Evolutionary conservation across 2,113 vertebrate species (phyloP), one percentile per base, ranked within the genome.

Genomic region (Solea senegalensis): DNA sequence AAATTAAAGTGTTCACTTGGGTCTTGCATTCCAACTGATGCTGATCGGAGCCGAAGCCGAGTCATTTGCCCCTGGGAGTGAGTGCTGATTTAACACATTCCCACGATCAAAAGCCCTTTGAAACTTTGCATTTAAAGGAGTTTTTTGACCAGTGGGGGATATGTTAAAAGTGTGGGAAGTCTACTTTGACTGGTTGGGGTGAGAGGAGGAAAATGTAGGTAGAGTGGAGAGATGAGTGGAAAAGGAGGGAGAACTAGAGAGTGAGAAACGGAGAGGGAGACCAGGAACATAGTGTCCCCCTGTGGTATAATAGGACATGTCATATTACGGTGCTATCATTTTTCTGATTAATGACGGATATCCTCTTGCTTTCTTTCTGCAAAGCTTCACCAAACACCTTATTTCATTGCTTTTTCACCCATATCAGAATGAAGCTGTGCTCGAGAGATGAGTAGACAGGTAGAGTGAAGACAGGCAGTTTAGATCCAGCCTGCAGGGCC

Each of bases 401-500:
- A 66, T 79, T 75, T 52, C 51, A 27, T 56, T 72, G 61, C 75
- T 53, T 78, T 76, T 74, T 74, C 68, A 74, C 49, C 65, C 59
- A 56, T 40, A 56, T 72, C 70, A 81, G 73, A 65, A 53, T 11
- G 53, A 39, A 80, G 60, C 34, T 7, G 26, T 61, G 59, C 62
- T 64, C 0, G 5, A 34, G 45, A 49, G 54, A 71, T 67, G 55
- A 72, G 65, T 41, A 57, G 83, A 76, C 72, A 77, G 80, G 74
- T 84, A 81, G 73, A 77, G 60, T 66, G 64, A 75, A 83, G 79
- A 78, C 66, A 72, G 58, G 75, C 65, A 64, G 68, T 39, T 49
- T 14, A 69, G 45, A 76, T 84, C 51, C 79, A 72, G 80, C 75
- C 72, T 86, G 74, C 54, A 76, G 68, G 70, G 70, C 86, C 84